Conservation (phyloP, 2,888 invertebrate genomes). For the Pachymerium ferrugineum region DNA sequence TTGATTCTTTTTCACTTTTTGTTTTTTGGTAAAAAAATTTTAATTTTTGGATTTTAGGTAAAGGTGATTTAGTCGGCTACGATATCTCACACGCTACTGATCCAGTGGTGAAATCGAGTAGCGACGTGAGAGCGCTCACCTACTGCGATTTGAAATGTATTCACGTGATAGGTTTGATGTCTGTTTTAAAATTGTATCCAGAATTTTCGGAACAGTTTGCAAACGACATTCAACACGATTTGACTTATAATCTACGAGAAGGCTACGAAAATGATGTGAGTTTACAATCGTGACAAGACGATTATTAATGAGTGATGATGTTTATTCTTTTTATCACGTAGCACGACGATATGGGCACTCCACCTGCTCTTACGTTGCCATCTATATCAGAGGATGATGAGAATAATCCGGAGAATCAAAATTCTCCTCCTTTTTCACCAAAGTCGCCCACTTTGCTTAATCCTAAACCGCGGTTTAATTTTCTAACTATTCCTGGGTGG, state of each 20-base stretch:
- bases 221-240: slow-evolving; percentile 88
- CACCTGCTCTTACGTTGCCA: slow-evolving; percentile 75
- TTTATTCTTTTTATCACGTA: slow-evolving; percentile 33
- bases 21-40: not conserved
- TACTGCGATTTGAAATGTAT: slow-evolving; percentile 95
- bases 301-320: not conserved
- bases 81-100: slow-evolving; percentile 70
- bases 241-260: slow-evolving; percentile 88
- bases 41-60: slow-evolving; percentile 58
- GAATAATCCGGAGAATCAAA: slow-evolving; percentile 56
- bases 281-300: no score
- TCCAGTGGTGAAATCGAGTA: slow-evolving; percentile 83
- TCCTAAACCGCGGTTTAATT: not conserved
- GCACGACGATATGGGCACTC: slow-evolving; percentile 52
- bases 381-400: slow-evolving; percentile 95
- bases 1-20: not conserved
- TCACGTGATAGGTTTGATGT: slow-evolving; percentile 81
- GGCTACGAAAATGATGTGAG: slow-evolving; percentile 80
- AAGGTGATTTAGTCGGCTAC: slow-evolving; percentile 90
- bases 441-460: slow-evolving; percentile 36
- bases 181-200: slow-evolving; percentile 81
- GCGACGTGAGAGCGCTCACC: slow-evolving; percentile 89
- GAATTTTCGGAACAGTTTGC: slow-evolving; percentile 93
- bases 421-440: slow-evolving; percentile 37
- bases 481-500: slow-evolving; percentile 10